A percentile compares a stretch with the other conserved stretches of the same genome.
phyloP scores from a whole-genome alignment of 2,113 vertebrate genomes.

The Suncus etruscus region DNA sequence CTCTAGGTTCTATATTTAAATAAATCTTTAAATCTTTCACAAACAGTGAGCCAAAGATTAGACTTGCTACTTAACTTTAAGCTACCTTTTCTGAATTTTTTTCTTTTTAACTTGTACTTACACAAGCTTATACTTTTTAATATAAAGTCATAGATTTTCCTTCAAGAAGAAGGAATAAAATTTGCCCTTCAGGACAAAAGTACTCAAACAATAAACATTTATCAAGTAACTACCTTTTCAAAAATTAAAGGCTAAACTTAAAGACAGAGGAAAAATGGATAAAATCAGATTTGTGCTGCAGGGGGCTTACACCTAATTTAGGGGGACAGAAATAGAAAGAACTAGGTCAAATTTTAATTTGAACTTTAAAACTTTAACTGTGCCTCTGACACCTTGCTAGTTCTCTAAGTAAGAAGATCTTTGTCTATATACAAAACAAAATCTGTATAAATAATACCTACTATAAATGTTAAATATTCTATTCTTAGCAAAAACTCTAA shows the following conservation, averaged over 20 bases:
- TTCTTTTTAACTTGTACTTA: conserved; percentile 55
- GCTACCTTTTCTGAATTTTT: conserved; percentile 38
- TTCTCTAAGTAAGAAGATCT: neutral
- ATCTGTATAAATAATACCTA: neutral
- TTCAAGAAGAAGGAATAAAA: conserved; percentile 44
- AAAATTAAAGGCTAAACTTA: conserved; percentile 36
- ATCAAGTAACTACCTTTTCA: conserved; percentile 13
- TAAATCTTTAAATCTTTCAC: conserved; percentile 68
- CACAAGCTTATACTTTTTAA: conserved; percentile 2
- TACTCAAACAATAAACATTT: conserved; percentile 52
- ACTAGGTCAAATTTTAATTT: neutral
- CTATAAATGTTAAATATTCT: conserved; percentile 23
- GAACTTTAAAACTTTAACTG: neutral
- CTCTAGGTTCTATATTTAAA: conserved; percentile 53
- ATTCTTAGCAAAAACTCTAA: neutral
- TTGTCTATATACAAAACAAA: neutral
- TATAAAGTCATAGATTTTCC: conserved; percentile 29
- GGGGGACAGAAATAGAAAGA: conserved; percentile 12
- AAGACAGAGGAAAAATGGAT: neutral
- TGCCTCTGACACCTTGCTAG: neutral
- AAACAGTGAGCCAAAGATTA: conserved; percentile 59
- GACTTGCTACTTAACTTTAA: conserved; percentile 48
- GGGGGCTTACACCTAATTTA: conserved; percentile 30
- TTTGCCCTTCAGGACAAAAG: conserved; percentile 29
- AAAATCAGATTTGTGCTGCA: neutral